Evolutionary conservation across 2,888 invertebrate species (phyloP), one percentile per base, ranked within the genome.

Genomic region (Macrophya annulata): DNA sequence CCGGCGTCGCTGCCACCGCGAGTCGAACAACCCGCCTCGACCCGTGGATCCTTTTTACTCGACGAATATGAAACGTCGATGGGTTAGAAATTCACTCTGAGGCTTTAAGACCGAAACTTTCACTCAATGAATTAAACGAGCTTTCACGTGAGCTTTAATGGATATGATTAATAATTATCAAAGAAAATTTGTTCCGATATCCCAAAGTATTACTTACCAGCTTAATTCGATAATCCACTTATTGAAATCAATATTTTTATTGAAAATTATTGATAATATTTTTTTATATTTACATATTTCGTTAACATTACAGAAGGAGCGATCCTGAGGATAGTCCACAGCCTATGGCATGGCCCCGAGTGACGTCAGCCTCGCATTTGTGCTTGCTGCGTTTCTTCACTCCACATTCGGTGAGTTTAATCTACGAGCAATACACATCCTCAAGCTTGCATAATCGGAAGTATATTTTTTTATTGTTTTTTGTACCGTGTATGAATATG

Each of bases 301-400:
- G n/a, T 40, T 72, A 72, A n/a, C 17, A 4, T 83, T 83, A 5
- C 68, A 83, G 83, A 83, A 83, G 71, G 71, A 83, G 83, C 65
- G 68, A 71, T 62, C 59, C 59, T 62, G 62, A 62, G 51, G 55
- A 77, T 17, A 48, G 15, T 65, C 45, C 62, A 81, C 86, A 86
- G 87, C 87, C 88, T 88, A 88, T 90, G 91, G 89, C 89, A 91
- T 91, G 91, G 91, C 89, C 88, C 88, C 91, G 85, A 87, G 89
- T 87, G 88, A 90, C 88, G 82, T 90, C 86, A 86, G 87, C 86
- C 86, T 89, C 84, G 89, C 88, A 87, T 87, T 88, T 86, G 85
- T 90, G 84, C 88, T 91, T 85, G 86, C 87, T 83, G 86, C 85
- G 45, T 86, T 90, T 37, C 87, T 91, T 65, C 88, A 88, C 86